A percentile compares a stretch with the other conserved stretches of the same genome.
Evolutionary conservation across 2,113 vertebrate species (phyloP).

Genomic region (Ciconia boyciana): DNA sequence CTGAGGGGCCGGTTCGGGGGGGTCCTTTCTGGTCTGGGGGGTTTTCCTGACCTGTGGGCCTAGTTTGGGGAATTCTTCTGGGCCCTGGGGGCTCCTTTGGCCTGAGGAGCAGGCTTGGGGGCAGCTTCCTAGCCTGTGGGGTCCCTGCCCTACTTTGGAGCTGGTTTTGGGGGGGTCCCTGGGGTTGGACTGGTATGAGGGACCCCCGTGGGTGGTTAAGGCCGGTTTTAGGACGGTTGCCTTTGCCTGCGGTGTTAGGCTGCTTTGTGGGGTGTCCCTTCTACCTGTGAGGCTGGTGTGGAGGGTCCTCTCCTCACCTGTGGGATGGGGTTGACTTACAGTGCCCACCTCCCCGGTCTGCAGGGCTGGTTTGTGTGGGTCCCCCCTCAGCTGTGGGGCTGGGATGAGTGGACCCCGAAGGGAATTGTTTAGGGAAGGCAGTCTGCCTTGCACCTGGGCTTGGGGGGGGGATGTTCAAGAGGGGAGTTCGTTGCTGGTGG

Average conservation of each 20-base stretch:
- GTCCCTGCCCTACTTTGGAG: not conserved
- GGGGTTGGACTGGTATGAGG: not conserved
- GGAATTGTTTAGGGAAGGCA: not conserved
- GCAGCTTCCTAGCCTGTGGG: accelerated
- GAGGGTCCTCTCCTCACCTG: not conserved
- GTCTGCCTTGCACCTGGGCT: no score
- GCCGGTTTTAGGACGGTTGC: not conserved
- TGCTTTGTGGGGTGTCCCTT: not conserved
- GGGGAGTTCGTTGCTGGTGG: not conserved
- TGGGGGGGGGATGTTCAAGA: not conserved
- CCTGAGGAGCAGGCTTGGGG: not conserved
- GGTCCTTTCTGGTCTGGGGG: not conserved
- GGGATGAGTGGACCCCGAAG: not conserved
- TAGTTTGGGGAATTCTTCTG: not conserved
- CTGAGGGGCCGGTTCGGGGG: not conserved
- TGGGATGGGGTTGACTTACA: not conserved
- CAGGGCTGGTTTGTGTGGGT: not conserved
- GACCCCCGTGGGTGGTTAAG: accelerated
- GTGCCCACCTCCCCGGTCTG: no score
- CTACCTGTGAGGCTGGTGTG: not conserved
- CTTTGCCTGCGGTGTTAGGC: accelerated
- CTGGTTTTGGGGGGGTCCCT: no score
- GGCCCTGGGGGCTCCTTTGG: not conserved
- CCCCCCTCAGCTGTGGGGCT: not conserved
- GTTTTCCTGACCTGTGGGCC: not conserved